These are phyloP conservation scores for Ctenopoma multispine DNA, from an alignment of 2,797 vertebrate genomes.

Conservation along the genomic window DNA sequence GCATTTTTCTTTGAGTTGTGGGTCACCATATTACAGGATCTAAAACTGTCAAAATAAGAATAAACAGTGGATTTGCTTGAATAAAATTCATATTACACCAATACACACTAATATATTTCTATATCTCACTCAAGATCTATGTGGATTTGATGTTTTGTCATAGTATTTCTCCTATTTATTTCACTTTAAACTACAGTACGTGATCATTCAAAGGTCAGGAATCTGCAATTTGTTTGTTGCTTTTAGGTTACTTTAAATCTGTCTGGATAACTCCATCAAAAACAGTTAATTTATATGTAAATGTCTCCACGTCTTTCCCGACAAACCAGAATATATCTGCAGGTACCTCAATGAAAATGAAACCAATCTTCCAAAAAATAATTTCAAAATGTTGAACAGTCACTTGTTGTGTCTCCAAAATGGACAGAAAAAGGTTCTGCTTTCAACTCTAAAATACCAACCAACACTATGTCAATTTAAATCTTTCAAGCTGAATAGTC, in stretches of 20 bases:
- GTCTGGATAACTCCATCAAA: background rate
- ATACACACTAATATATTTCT: background rate
- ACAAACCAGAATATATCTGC: background rate
- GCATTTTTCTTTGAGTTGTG: background rate
- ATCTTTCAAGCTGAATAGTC: background rate
- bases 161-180: background rate
- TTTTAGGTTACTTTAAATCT: background rate
- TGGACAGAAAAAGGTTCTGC: background rate
- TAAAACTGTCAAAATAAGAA: conserved; percentile 1
- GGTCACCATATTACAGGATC: background rate
- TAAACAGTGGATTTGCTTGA: background rate
- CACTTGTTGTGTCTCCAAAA: background rate
- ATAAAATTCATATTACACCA: background rate
- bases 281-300: conserved; percentile 34
- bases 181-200: background rate
- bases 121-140: background rate
- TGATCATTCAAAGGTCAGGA: background rate
- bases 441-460: background rate
- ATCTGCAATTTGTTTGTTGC: background rate
- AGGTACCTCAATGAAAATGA: background rate
- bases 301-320: background rate
- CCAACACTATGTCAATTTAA: too few species aligned
- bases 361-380: background rate
- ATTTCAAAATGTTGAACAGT: background rate
- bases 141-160: background rate